These are phyloP conservation scores for Trissolcus japonicus DNA, from an alignment of 2,888 invertebrate genomes.

Conservation along the genomic window DNA sequence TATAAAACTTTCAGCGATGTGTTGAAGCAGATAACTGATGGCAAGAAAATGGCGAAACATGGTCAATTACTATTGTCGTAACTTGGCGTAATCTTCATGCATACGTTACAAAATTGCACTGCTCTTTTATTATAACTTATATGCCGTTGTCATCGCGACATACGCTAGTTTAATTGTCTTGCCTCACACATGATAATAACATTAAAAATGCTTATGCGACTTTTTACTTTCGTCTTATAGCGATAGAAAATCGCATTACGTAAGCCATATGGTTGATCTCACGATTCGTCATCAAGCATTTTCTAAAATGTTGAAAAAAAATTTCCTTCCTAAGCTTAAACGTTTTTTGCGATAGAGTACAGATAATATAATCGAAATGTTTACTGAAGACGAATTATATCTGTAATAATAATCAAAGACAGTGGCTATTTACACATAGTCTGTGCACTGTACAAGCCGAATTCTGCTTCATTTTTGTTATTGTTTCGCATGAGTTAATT, in stretches of 20 bases:
- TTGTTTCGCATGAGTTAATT: no score
- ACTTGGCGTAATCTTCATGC: conserved; percentile 20
- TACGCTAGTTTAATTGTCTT: conserved; percentile 32
- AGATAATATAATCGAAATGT: no score
- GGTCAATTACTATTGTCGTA: conserved; percentile 40
- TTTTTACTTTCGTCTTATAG: not conserved
- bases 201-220: conserved; percentile 17
- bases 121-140: conserved; percentile 22
- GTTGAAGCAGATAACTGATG: conserved; percentile 15
- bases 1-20: conserved; percentile 27
- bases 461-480: no score
- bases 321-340: no score
- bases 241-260: conserved; percentile 19
- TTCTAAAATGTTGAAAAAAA: no score
- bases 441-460: no score
- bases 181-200: conserved; percentile 16
- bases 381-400: no score
- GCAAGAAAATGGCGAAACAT: conserved; percentile 31
- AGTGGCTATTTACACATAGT: no score
- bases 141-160: conserved; percentile 16
- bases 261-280: not conserved
- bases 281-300: no score
- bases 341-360: no score
- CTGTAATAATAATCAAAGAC: no score
- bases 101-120: conserved; percentile 32